Evolutionary conservation across 1,140 invertebrate genomes (phyloP), one percentile per base, ranked within the genome.

Genomic region (Chrysomallon squamiferum): DNA sequence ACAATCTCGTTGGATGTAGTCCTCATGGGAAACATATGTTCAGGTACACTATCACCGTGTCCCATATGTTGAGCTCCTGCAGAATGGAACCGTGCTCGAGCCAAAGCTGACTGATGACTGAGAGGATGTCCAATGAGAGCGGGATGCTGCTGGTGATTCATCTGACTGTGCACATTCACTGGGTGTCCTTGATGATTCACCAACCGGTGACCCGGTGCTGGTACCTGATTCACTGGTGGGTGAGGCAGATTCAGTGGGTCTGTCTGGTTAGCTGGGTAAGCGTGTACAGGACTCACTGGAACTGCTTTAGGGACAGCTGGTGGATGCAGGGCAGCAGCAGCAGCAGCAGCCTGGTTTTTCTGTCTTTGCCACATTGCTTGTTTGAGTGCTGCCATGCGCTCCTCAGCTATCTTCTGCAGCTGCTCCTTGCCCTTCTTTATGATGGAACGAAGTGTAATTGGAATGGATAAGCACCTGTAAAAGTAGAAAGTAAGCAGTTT

Each of bases 401-500:
- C 61, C 32, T 65, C 72, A 32, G 64, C 68, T 30, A 72, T 62
- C 20, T 75, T 78, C 32, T 74, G 65, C 22, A 84, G 69, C 52
- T 81, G 72, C 38, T 65, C 71, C 9, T 68, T 76, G n/a, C 83
- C 85, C 66, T 89, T 90, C 66, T 89, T 88, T 6, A 93, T 88
- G 7, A 94, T 84, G 3, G 91, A 89, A 68, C 93, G 87, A 86
- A 93, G 89, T 3, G 95, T 95, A 22, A 97, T 88, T 3, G 96
- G 96, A 80, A 98, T 94, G 18, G 95, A 97, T 67, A 95, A 88
- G 72, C 91, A 95, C 71, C 93, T 89, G 76, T 22, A 84, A 84
- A 38, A 15, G 15, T 15, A 38, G 15, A 38, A 38, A n/a, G n/a
- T n/a, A n/a, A n/a, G n/a, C n/a, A n/a, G n/a, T n/a, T n/a, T n/a